phyloP scores from a whole-genome alignment of 1,140 invertebrate species.

The Zaprionus ghesquierei region DNA sequence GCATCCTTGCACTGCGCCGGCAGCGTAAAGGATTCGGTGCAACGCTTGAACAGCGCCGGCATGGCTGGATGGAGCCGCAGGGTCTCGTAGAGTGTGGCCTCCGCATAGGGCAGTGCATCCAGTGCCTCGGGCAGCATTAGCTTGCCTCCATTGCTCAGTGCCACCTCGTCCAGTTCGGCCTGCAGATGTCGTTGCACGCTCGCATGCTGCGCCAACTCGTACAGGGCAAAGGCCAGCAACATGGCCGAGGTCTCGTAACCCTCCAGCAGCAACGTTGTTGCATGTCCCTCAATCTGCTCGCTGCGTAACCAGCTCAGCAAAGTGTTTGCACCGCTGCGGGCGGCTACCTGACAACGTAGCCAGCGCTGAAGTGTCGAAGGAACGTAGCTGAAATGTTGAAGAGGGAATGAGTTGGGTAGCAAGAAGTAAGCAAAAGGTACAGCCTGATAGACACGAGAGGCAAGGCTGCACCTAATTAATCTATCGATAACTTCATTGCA shows the following conservation, averaged over 20 bases:
- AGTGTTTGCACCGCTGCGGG: slow-evolving; percentile 4
- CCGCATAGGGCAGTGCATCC: slow-evolving; percentile 83
- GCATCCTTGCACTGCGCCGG: slow-evolving; percentile 18
- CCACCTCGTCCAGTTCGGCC: slow-evolving; percentile 83
- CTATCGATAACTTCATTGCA: no score
- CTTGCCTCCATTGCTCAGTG: slow-evolving; percentile 65
- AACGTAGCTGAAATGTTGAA: slow-evolving; percentile 36
- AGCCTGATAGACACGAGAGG: no score
- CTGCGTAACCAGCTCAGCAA: slow-evolving; percentile 33
- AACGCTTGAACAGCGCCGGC: slow-evolving; percentile 61
- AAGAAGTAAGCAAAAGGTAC: no score
- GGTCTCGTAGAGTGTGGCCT: slow-evolving; percentile 71
- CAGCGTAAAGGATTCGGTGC: slow-evolving; percentile 50
- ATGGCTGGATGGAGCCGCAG: slow-evolving; percentile 65
- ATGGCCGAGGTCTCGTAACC: slow-evolving; percentile 71
- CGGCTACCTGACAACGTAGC: slow-evolving; percentile 31
- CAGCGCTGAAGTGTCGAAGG: slow-evolving; percentile 41
- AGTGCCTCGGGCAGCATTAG: slow-evolving; percentile 82
- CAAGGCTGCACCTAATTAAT: no score
- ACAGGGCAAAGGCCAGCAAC: slow-evolving; percentile 52
- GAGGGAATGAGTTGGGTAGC: neutral
- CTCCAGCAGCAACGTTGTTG: slow-evolving; percentile 59
- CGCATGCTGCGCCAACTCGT: slow-evolving; percentile 83
- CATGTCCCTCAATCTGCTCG: slow-evolving; percentile 56
- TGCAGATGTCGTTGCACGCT: slow-evolving; percentile 84